phyloP scores from a whole-genome alignment of 2,797 vertebrate species.

The Myiotriccus ornatus region DNA sequence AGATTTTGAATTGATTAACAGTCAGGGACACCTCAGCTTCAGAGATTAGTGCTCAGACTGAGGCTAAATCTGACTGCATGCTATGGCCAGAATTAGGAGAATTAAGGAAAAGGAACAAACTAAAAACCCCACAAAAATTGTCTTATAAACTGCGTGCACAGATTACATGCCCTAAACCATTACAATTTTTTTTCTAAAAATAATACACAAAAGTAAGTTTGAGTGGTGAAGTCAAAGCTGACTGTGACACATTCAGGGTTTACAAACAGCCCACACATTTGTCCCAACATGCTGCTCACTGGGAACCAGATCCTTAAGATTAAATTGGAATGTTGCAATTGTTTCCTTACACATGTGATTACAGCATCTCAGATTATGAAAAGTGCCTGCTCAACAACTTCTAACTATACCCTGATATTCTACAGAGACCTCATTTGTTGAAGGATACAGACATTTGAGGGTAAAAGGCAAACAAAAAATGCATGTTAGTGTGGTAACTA shows the following conservation, averaged over 20 bases:
- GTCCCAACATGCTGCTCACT: constrained; percentile 6
- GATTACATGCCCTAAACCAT: background rate
- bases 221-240: background rate
- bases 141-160: background rate
- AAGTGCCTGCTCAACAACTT: background rate
- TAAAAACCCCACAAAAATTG: background rate
- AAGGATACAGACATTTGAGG: background rate
- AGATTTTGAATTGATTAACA: background rate
- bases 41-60: background rate
- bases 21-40: background rate
- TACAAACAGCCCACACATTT: constrained; percentile 26
- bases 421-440: background rate
- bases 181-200: background rate
- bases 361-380: background rate
- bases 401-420: background rate
- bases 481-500: background rate
- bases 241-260: background rate
- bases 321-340: constrained; percentile 33
- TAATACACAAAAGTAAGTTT: background rate
- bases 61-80: background rate
- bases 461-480: constrained; percentile 14
- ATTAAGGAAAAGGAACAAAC: background rate
- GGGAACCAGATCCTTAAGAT: constrained; percentile 13
- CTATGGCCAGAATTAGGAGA: background rate
- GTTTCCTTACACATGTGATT: background rate